Base-by-base conservation (phyloP, 2,797 vertebrate genomes). In the Neosilurus mollespiculum region DNA sequence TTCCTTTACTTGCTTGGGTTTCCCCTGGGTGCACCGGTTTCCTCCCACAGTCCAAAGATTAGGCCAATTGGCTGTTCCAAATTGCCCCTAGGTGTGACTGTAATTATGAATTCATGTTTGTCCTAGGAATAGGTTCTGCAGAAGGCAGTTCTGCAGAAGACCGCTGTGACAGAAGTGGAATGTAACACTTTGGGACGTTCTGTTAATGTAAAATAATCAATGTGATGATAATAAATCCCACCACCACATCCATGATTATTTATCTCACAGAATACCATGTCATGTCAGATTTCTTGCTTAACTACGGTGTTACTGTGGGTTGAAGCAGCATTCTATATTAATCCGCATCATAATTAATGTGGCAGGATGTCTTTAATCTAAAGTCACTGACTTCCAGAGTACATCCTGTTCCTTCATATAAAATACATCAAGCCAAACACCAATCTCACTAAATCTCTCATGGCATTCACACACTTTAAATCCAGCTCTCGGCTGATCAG, bases 401-500 rank as follows among this genome's bases (percentile, higher is more conserved):
- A 49, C 75, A 78, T 78, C 56, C 34, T 78, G 34, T 62, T 78
- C 12, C 58, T 78, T 51, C 16, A 24, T 26, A 49, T 72, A 56
- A 62, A 79, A 51, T 22, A 78, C 43, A 78, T 66, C 64, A 51
- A 54, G 26, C 67, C 49, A 72, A 72, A 65, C 67, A 54, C 58
- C 34, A 49, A 71, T 56, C 56, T 79, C 43, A 37, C 43, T 80
- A 85, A 80, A 88, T 84, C 84, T 78, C 64, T 64, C 69, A 76
- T 58, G 76, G 54, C 71, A 18, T 65, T 78, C 59, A 64, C 37
- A 65, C 84, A 81, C 66, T 78, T 69, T 73, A 73, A 71, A 67
- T 78, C 82, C 76, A 84, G 66, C 81, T 86, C 71, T 82, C 71
- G 69, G 59, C 64, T 61, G 81, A 83, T 83, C 67, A 75, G 80